These are phyloP conservation scores for Tadarida brasiliensis DNA, from an alignment of 2,797 vertebrate species.

Conservation along the genomic window DNA sequence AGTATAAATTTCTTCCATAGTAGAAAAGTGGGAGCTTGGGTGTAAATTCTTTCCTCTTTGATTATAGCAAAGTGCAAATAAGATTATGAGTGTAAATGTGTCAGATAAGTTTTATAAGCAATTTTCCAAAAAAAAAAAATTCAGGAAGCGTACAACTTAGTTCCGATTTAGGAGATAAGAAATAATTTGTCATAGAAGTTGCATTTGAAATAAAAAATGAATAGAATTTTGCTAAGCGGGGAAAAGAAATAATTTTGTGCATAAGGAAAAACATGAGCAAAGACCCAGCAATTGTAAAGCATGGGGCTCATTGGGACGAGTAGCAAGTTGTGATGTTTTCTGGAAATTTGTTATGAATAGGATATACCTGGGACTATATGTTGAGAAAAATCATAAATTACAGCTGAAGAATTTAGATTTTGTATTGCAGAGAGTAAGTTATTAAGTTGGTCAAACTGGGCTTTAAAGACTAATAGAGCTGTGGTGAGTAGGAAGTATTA, in stretches of 20 bases:
- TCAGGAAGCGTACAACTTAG: not conserved
- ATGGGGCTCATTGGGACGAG: not conserved
- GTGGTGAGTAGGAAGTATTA: not conserved
- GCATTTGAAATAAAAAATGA: not conserved
- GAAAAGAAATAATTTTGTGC: not conserved
- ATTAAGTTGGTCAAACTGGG: not conserved
- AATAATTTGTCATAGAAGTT: not conserved
- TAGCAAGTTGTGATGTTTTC: slow-evolving; percentile 17
- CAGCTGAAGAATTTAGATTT: not conserved
- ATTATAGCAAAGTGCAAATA: not conserved
- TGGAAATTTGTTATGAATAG: slow-evolving; percentile 32
- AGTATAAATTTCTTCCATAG: not conserved
- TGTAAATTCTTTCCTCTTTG: not conserved
- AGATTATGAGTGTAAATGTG: not conserved
- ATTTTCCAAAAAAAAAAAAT: not conserved
- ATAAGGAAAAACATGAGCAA: not conserved
- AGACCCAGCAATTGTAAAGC: not conserved
- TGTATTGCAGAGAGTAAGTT: not conserved
- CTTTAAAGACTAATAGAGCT: not conserved
- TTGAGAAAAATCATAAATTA: slow-evolving; percentile 54
- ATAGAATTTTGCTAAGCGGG: not conserved
- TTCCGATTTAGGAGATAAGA: slow-evolving; percentile 19
- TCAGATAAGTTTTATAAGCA: not conserved
- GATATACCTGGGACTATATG: not conserved
- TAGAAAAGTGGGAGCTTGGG: not conserved